Evolutionary conservation across 2,797 vertebrate species (phyloP).

Genomic region (Sorex maritimensis): DNA sequence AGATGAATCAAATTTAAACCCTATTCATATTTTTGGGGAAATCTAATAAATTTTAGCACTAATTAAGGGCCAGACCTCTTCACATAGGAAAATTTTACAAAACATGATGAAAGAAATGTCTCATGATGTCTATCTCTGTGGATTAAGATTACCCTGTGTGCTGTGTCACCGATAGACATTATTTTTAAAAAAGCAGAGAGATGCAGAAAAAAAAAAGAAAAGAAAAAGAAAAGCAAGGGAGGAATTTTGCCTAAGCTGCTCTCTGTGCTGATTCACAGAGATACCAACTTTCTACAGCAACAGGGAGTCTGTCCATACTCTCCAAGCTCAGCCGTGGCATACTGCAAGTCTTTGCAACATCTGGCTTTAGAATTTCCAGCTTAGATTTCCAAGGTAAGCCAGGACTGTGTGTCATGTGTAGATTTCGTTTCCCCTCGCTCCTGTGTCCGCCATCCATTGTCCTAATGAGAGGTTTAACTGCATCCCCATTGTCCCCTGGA

Average conservation of each 20-base stretch:
- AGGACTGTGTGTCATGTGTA: not conserved
- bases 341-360: conserved; percentile 1
- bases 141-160: not conserved
- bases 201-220: not conserved
- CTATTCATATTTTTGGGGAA: conserved; percentile 52
- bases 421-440: not conserved
- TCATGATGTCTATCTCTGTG: not conserved
- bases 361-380: not conserved
- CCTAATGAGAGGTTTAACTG: no score
- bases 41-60: conserved; percentile 58
- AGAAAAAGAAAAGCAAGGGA: not conserved
- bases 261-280: conserved; percentile 1
- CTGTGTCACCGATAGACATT: not conserved
- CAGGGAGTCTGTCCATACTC: not conserved
- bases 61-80: conserved; percentile 36
- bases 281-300: conserved; percentile 32
- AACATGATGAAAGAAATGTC: conserved; percentile 35
- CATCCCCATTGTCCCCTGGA: no score
- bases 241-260: conserved; percentile 32
- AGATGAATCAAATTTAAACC: conserved; percentile 62
- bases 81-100: not conserved
- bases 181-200: conserved; percentile 26
- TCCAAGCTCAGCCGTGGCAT: not conserved
- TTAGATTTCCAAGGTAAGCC: not conserved
- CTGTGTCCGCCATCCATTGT: not conserved